Percentiles rank a stretch among this genome's conserved stretches.
These are phyloP conservation scores for Sibirionetta formosa DNA, from an alignment of 2,797 vertebrate species.

Conservation along the genomic window DNA sequence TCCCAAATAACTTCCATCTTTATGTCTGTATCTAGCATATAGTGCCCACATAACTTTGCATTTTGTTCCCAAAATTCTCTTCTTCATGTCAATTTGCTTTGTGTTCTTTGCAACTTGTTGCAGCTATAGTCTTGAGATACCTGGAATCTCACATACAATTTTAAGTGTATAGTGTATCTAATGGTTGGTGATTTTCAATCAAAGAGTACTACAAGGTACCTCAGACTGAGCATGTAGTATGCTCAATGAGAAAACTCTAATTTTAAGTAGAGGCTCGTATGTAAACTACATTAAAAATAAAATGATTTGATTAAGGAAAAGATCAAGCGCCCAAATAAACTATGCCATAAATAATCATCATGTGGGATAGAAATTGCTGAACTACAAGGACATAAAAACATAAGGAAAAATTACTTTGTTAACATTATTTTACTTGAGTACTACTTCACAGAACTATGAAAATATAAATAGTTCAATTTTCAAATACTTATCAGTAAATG, in stretches of 20 bases:
- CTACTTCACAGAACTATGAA: conserved; percentile 30
- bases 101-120: not conserved
- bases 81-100: not conserved
- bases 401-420: not conserved
- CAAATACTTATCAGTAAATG: conserved; percentile 52
- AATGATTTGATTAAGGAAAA: not conserved
- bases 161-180: not conserved
- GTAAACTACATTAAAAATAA: not conserved
- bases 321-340: conserved; percentile 12
- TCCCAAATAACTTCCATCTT: not conserved
- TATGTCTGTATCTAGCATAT: not conserved
- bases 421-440: conserved; percentile 21
- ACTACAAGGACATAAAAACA: not conserved
- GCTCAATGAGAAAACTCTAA: not conserved
- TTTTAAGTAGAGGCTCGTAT: not conserved
- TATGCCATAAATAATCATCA: not conserved
- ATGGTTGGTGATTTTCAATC: not conserved
- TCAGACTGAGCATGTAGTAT: not conserved
- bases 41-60: accelerated
- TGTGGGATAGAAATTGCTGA: not conserved
- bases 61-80: not conserved
- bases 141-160: not conserved
- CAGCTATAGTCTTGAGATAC: not conserved
- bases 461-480: conserved; percentile 35
- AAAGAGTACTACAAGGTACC: not conserved